phyloP scores from a whole-genome alignment of 2,888 invertebrate species.

The Phyto melanocephala region DNA sequence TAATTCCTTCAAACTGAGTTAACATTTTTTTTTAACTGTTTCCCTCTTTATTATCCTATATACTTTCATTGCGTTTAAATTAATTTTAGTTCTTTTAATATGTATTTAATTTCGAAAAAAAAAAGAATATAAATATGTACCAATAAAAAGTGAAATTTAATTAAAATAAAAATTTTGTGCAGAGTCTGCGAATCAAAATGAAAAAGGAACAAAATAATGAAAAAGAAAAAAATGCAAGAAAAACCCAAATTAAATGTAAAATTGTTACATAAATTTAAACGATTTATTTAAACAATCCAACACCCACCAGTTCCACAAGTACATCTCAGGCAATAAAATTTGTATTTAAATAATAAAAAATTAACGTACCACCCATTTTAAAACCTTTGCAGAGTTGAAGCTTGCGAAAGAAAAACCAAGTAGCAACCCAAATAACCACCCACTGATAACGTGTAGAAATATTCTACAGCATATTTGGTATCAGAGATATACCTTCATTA shows the following conservation, averaged over 20 bases:
- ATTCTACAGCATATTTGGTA: not conserved
- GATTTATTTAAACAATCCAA: constrained; percentile 2
- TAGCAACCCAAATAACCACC: constrained; percentile 6
- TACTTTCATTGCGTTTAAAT: not conserved
- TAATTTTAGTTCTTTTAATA: constrained; percentile 11
- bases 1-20: not conserved
- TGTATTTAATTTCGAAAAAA: not conserved
- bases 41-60: not conserved
- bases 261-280: constrained; percentile 35
- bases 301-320: not conserved
- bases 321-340: not conserved
- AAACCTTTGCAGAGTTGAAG: constrained; percentile 9
- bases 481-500: not conserved
- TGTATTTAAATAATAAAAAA: not conserved
- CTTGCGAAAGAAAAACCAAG: not conserved
- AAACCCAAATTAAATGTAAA: constrained; percentile 22
- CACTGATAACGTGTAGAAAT: not conserved
- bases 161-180: constrained; percentile 32
- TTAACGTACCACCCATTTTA: not conserved
- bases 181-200: constrained; percentile 26
- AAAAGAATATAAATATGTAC: not conserved
- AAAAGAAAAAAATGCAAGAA: constrained; percentile 1
- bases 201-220: not conserved
- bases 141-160: constrained; percentile 43
- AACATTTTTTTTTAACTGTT: not conserved